These are phyloP conservation scores for Gonatopus flavifemur DNA, from an alignment of 1,140 invertebrate genomes.

Conservation along the genomic window DNA sequence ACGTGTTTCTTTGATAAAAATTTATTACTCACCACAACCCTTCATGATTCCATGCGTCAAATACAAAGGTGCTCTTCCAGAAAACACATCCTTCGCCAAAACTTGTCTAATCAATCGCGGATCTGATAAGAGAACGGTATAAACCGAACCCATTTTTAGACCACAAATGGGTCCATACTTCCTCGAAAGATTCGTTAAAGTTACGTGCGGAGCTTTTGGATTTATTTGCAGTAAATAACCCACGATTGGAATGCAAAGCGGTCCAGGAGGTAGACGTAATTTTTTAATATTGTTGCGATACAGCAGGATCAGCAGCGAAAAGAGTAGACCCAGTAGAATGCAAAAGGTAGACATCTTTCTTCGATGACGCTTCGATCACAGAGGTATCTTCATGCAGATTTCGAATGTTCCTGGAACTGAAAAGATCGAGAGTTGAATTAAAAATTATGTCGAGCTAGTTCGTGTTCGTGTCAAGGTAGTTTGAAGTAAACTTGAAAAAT, in stretches of 20 bases:
- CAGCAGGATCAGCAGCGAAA: conserved; percentile 10
- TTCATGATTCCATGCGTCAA: conserved; percentile 84
- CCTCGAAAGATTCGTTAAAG: conserved; percentile 65
- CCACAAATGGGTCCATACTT: conserved; percentile 74
- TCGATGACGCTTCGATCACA: no score
- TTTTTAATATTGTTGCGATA: conserved; percentile 12
- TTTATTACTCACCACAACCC: conserved; percentile 72
- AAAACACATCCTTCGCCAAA: conserved; percentile 69
- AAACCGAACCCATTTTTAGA: conserved; percentile 71
- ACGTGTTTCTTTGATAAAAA: no score
- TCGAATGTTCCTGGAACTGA: no score
- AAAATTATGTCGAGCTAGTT: no score
- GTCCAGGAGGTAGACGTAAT: conserved; percentile 70
- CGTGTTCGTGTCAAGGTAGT: no score
- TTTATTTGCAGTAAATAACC: conserved; percentile 78
- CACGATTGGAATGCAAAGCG: conserved; percentile 72
- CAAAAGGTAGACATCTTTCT: conserved; percentile 21
- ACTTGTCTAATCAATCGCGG: conserved; percentile 68
- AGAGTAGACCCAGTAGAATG: not conserved
- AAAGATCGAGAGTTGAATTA: no score
- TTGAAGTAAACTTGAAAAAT: no score
- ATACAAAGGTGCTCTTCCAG: conserved; percentile 75
- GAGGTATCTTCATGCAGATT: no score
- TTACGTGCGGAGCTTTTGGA: conserved; percentile 66
- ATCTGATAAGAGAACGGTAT: conserved; percentile 75